These are phyloP conservation scores for Crocidura indochinensis DNA, from an alignment of 2,797 vertebrate genomes.

Conservation along the genomic window DNA sequence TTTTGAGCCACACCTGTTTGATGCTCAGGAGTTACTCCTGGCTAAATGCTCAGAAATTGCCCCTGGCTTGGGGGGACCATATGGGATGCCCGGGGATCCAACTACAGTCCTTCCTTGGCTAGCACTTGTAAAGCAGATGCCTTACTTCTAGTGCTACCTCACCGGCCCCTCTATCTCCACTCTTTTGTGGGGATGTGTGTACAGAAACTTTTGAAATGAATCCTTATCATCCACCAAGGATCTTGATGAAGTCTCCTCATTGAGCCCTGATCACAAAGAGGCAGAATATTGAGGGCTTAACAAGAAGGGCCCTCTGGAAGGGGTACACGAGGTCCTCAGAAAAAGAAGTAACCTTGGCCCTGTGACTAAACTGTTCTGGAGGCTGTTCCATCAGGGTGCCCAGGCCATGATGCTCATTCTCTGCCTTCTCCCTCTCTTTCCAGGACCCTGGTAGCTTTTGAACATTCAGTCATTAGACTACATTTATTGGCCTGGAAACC, in stretches of 20 bases:
- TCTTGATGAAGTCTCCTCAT: background rate
- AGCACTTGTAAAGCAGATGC: no score
- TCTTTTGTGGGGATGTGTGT: no score
- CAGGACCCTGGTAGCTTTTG: no score
- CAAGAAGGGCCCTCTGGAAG: background rate
- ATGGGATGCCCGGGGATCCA: no score
- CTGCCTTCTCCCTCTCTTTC: background rate
- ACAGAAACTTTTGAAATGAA: conserved; percentile 13
- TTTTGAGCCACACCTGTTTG: no score
- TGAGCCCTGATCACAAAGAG: background rate
- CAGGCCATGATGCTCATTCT: background rate
- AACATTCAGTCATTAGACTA: background rate
- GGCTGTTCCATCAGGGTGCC: background rate
- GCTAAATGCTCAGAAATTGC: no score
- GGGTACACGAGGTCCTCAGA: background rate
- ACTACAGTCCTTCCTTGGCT: no score
- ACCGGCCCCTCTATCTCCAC: no score
- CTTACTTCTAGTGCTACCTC: no score
- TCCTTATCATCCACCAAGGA: background rate
- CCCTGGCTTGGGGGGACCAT: no score
- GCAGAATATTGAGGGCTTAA: background rate
- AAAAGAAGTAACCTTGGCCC: background rate
- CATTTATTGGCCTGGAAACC: background rate
- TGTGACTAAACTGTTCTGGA: background rate
- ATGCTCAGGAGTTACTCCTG: no score